Conservation (phyloP, 2,113 vertebrate species). For the Piprites chloris region DNA sequence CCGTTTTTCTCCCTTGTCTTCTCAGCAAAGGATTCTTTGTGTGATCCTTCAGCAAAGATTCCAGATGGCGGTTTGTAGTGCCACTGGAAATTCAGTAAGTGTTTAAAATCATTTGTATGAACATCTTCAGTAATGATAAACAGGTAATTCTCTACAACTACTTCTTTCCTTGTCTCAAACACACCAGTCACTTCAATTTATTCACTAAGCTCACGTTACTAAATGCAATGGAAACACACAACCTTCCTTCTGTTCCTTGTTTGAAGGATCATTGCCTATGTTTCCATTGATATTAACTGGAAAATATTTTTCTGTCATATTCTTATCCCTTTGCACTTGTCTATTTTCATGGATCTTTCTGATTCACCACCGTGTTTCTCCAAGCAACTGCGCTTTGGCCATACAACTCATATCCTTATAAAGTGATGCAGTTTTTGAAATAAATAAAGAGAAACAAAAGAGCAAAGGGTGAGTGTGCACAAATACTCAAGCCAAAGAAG, state of each 20-base stretch:
- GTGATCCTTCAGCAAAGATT: not conserved
- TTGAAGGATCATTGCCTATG: not conserved
- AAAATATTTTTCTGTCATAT: not conserved
- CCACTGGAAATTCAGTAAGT: not conserved
- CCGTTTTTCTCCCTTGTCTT: not conserved
- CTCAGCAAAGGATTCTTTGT: not conserved
- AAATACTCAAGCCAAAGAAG: not conserved
- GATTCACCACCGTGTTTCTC: not conserved
- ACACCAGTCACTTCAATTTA: not conserved
- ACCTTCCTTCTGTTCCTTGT: not conserved
- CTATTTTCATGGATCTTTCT: not conserved
- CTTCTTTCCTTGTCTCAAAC: not conserved
- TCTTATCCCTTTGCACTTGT: not conserved
- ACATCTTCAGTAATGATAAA: not conserved
- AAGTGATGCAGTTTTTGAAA: not conserved
- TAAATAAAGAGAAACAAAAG: not conserved
- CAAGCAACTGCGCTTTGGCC: not conserved
- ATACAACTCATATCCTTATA: fast-evolving
- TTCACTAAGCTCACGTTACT: not conserved
- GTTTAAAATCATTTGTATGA: not conserved
- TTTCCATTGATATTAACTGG: not conserved
- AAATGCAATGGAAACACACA: not conserved
- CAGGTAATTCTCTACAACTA: not conserved
- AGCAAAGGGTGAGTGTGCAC: not conserved
- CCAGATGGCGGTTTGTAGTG: not conserved